Percentiles rank a stretch among this genome's conserved stretches.
phyloP scores from a whole-genome alignment of 1,140 invertebrate species.

The Aplysia californica region DNA sequence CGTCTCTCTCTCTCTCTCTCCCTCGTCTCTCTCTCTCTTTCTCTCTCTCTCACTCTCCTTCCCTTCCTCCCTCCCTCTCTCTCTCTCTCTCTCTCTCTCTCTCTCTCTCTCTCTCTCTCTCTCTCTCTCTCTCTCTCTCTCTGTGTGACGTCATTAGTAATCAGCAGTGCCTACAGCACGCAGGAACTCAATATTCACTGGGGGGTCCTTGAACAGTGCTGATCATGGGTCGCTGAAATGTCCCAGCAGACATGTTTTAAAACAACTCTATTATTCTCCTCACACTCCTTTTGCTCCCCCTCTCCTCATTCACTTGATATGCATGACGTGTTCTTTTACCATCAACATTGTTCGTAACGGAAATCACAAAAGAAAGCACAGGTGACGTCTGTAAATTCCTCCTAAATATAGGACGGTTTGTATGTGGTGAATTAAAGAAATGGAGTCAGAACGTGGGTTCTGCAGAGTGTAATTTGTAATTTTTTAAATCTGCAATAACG shows the following conservation, averaged over 20 bases:
- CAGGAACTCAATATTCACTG: too few species aligned
- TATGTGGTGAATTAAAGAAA: too few species aligned
- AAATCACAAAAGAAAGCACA: background rate
- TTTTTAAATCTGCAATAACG: too few species aligned
- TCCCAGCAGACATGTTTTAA: too few species aligned
- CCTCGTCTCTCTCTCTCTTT: too few species aligned
- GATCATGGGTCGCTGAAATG: too few species aligned
- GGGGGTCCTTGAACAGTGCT: too few species aligned
- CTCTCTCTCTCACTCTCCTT: background rate
- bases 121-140: constrained; percentile 13
- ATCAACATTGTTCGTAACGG: background rate
- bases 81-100: background rate
- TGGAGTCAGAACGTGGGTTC: too few species aligned
- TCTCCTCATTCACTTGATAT: background rate
- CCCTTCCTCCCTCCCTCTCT: background rate
- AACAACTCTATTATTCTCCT: background rate
- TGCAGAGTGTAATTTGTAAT: too few species aligned
- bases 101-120: constrained; percentile 10
- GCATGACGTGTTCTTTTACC: background rate
- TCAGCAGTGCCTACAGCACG: background rate
- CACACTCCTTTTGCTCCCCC: background rate
- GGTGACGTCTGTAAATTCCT: background rate
- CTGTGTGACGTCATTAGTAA: background rate
- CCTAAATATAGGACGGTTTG: too few species aligned
- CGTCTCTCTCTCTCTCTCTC: too few species aligned